Evolutionary conservation across 2,888 invertebrate species (phyloP), one percentile per base, ranked within the genome.

Genomic region (Limnephilus marmoratus): DNA sequence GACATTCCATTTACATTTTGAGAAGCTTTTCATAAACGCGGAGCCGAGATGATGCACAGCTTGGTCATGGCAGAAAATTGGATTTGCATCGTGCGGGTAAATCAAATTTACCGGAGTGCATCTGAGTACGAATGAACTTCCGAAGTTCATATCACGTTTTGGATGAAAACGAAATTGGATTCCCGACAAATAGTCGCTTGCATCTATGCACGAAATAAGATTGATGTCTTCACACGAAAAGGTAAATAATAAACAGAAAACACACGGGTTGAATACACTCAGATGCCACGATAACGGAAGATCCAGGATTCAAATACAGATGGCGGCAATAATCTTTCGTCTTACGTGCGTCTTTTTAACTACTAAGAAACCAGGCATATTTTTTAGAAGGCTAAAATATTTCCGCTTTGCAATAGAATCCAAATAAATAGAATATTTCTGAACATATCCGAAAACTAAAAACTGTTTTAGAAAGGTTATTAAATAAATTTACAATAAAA

Each of bases 41-140:
- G n/a, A 24, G 7, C n/a, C 9, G 41, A 41, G n/a, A 85, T 85
- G 85, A 85, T 37, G 37, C 41, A 41, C 13, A 24, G 41, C 85
- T 85, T 85, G 41, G 37, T 68, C 85, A 41, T 41, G 24, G 85
- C 41, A 41, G 41, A 85, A 85, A 85, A 85, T 41, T 85, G 41
- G 41, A 85, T 85, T 37, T 85, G n/a, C 31, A 85, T 24, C 85
- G 41, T 85, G 41, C 24, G 37, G n/a, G 85, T 85, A n/a, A 41
- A 85, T 41, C 85, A 85, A 45, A 68, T 24, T 85, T 37, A 34
- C 31, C 29, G 82, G 13, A 82, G 34, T 82, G 82, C 34, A 82
- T 82, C 13, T 34, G 24, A 68, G 68, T 68, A 68, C 68, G 68
- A 68, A 68, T 68, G 68, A 68, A 68, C 68, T 68, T n/a, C 7